A percentile compares a stretch with the other conserved stretches of the same genome.
Evolutionary conservation across 1,140 invertebrate genomes (phyloP).

Genomic region (Stenopsyche tienmushanensis): DNA sequence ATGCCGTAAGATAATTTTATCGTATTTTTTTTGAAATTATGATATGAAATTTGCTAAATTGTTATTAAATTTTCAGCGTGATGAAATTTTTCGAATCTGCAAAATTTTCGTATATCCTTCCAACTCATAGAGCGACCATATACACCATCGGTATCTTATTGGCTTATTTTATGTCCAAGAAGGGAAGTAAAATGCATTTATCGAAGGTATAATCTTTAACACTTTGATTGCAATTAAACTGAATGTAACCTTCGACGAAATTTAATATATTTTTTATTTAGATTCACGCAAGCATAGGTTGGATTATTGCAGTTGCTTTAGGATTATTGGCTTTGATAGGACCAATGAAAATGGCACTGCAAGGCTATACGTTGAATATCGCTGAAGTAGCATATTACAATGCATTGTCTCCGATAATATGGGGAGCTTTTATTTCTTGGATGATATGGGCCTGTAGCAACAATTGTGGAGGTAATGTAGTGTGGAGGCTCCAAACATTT

Average conservation of each 20-base stretch:
- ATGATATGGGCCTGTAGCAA: conserved; percentile 57
- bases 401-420: conserved; percentile 70
- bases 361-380: conserved; percentile 65
- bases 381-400: conserved; percentile 67
- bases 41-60: background rate
- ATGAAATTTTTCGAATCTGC: conserved; percentile 66
- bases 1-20: conserved; percentile 62
- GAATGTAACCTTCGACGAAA: background rate
- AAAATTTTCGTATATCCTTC: conserved; percentile 67
- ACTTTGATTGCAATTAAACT: background rate
- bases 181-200: conserved; percentile 44
- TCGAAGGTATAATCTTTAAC: conserved; percentile 43
- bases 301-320: conserved; percentile 54
- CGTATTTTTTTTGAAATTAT: background rate
- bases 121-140: conserved; percentile 67
- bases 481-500: background rate
- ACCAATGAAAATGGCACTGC: conserved; percentile 65
- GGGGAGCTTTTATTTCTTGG: conserved; percentile 67
- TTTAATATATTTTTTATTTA: conserved; percentile 45
- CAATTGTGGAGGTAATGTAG: conserved; percentile 47
- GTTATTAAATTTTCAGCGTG: conserved; percentile 47
- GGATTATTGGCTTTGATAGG: conserved; percentile 60
- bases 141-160: conserved; percentile 68
- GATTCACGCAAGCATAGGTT: conserved; percentile 58
- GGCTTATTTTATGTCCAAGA: conserved; percentile 55